Evolutionary conservation across 2,888 invertebrate species (phyloP).

Genomic region (Erebia aethiops): DNA sequence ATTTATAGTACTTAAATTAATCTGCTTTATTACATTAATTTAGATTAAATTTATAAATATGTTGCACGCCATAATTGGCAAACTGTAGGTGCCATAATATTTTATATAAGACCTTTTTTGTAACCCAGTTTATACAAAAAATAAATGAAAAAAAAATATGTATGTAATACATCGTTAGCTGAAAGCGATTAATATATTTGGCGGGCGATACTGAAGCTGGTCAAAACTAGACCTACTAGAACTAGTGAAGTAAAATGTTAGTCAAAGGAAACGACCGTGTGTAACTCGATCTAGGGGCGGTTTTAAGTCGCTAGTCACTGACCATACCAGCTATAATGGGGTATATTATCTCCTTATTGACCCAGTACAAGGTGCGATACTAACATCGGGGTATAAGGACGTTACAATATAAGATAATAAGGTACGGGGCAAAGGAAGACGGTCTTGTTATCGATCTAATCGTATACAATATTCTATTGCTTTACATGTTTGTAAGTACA

Average conservation of each 20-base stretch:
- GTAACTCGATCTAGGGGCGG: slow-evolving; percentile 63
- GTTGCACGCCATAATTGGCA: too few relatives aligned
- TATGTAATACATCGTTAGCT: too few relatives aligned
- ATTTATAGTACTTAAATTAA: too few relatives aligned
- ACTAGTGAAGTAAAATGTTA: slow-evolving; percentile 16
- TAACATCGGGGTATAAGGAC: slow-evolving; percentile 42
- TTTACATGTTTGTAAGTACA: slow-evolving; percentile 7
- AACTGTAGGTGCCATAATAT: too few relatives aligned
- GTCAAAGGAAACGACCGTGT: slow-evolving; percentile 47
- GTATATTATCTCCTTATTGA: slow-evolving; percentile 74
- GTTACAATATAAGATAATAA: slow-evolving; percentile 35
- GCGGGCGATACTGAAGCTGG: too few relatives aligned
- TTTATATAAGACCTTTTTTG: too few relatives aligned
- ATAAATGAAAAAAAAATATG: too few relatives aligned
- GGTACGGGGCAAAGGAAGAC: slow-evolving; percentile 17
- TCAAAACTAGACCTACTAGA: too few relatives aligned
- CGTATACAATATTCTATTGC: slow-evolving; percentile 20
- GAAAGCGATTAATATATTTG: too few relatives aligned
- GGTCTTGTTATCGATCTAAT: slow-evolving; percentile 23
- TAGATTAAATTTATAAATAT: too few relatives aligned
- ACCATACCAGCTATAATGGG: slow-evolving; percentile 65
- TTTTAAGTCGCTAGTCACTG: slow-evolving; percentile 72
- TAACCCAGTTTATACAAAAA: too few relatives aligned
- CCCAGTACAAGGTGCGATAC: slow-evolving; percentile 74
- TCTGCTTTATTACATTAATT: too few relatives aligned